These are phyloP conservation scores for Cottoperca gobio DNA, from an alignment of 2,797 vertebrate species.

Conservation along the genomic window DNA sequence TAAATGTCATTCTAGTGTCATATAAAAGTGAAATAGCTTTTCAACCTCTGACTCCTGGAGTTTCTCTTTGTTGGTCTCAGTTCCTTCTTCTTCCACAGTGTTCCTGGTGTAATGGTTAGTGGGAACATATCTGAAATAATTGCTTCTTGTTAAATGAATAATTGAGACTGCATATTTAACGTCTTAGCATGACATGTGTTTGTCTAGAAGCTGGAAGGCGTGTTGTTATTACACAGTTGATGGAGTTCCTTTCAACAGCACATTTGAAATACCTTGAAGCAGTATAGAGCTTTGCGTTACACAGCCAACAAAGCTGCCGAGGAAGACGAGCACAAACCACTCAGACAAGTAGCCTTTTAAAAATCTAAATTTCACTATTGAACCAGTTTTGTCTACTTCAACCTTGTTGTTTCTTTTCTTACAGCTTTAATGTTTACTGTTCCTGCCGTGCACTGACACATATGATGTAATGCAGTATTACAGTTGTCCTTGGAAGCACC, in stretches of 20 bases:
- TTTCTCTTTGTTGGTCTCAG: slow-evolving; percentile 21
- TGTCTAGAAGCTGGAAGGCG: slow-evolving; percentile 1
- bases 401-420: neutral
- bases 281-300: neutral
- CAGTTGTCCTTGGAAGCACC: no score
- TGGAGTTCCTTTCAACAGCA: neutral
- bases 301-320: neutral
- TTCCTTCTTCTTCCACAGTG: neutral
- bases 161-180: neutral
- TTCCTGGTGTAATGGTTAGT: neutral
- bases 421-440: neutral
- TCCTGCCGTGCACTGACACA: neutral
- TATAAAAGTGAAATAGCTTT: slow-evolving; percentile 79
- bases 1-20: slow-evolving; percentile 79
- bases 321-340: neutral
- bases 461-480: neutral
- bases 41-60: slow-evolving; percentile 55
- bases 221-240: neutral
- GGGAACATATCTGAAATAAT: neutral
- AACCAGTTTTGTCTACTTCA: neutral
- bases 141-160: neutral
- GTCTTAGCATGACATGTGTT: neutral
- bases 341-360: neutral
- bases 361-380: neutral
- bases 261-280: neutral